These are phyloP conservation scores for Dromaius novaehollandiae DNA, from an alignment of 2,113 vertebrate species.

Conservation along the genomic window DNA sequence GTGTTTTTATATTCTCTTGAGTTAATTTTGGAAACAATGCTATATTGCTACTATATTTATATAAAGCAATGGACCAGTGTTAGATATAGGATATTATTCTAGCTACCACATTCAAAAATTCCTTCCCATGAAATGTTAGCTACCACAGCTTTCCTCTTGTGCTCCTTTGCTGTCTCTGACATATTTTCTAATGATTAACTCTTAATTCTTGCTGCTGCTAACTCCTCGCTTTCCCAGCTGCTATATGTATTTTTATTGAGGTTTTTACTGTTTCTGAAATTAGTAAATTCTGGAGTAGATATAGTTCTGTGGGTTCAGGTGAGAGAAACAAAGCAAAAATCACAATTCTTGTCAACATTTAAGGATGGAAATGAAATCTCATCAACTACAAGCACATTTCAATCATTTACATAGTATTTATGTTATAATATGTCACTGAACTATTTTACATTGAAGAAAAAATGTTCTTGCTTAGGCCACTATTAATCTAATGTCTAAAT, in stretches of 20 bases:
- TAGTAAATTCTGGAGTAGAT: not conserved
- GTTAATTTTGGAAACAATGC: not conserved
- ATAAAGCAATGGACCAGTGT: not conserved
- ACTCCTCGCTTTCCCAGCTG: not conserved
- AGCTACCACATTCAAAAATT: not conserved
- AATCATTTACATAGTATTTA: not conserved
- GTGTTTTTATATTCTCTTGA: not conserved
- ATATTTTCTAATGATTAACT: not conserved
- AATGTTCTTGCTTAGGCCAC: accelerated
- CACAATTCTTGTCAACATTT: not conserved
- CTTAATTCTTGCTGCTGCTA: not conserved
- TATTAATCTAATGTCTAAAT: not conserved
- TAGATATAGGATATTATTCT: not conserved
- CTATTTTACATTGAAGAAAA: not conserved
- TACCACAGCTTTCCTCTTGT: not conserved
- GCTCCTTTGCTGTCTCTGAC: not conserved
- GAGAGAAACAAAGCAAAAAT: not conserved
- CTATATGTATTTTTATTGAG: not conserved
- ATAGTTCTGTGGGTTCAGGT: not conserved
- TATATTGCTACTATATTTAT: not conserved
- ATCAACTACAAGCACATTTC: not conserved
- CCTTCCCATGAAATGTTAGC: not conserved
- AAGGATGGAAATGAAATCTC: not conserved
- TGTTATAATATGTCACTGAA: not conserved
- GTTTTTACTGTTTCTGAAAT: not conserved